phyloP scores from a whole-genome alignment of 2,113 vertebrate species.

The Ranitomeya variabilis region DNA sequence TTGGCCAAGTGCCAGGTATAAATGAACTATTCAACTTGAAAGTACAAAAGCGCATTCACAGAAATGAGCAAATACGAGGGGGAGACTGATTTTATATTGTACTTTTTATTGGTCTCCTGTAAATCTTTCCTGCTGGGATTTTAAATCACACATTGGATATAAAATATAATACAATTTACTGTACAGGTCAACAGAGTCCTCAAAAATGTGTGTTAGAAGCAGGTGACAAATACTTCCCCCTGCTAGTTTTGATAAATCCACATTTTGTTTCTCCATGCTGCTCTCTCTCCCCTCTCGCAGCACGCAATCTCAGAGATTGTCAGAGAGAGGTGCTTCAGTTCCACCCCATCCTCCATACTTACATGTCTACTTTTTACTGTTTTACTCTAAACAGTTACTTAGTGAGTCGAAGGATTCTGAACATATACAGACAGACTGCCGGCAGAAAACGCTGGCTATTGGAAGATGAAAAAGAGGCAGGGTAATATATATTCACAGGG shows the following conservation, averaged over 20 bases:
- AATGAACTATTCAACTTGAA: conserved; percentile 41
- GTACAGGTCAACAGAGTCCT: background rate
- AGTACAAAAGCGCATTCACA: conserved; percentile 36
- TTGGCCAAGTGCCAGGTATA: conserved; percentile 26
- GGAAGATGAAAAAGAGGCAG: no score
- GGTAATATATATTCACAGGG: no score
- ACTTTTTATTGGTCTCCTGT: conserved; percentile 18
- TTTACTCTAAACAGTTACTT: no score
- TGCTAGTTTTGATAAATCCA: background rate
- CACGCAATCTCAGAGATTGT: background rate
- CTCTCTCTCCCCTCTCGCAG: background rate
- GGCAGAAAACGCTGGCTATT: no score
- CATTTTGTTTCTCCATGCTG: background rate
- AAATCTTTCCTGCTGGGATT: conserved; percentile 25
- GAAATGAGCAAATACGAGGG: background rate
- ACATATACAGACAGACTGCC: no score
- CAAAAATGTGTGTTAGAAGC: background rate
- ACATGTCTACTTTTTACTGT: no score
- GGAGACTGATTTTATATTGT: conserved; percentile 8
- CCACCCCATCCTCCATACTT: background rate
- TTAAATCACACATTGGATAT: background rate
- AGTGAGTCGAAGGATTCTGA: no score
- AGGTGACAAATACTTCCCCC: background rate
- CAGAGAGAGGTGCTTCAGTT: background rate
- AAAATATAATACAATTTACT: background rate